Evolutionary conservation across 1,140 invertebrate species (phyloP).

Genomic region (Acromyrmex heyeri): DNA sequence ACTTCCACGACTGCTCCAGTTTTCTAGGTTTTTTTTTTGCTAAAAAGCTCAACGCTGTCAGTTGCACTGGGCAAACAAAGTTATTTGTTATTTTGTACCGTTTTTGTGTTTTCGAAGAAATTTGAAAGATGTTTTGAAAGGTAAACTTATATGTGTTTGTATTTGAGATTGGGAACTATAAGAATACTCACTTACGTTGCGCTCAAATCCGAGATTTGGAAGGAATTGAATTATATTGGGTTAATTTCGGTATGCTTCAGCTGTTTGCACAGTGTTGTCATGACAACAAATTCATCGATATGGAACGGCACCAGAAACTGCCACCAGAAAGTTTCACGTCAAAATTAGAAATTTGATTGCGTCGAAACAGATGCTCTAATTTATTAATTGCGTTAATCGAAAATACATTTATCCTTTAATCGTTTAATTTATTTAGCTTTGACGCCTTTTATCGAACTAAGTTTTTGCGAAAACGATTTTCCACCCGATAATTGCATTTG

Average conservation of each 20-base stretch:
- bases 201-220: background rate
- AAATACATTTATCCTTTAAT: background rate
- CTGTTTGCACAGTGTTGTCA: slow-evolving; percentile 43
- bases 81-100: background rate
- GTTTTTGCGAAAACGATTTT: background rate
- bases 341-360: slow-evolving; percentile 25
- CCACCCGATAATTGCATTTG: background rate
- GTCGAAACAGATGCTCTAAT: background rate
- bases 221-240: slow-evolving; percentile 34
- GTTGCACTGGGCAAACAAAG: background rate
- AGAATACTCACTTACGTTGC: background rate
- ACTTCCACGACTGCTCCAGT: background rate
- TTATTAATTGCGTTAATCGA: background rate
- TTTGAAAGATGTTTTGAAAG: slow-evolving; percentile 7
- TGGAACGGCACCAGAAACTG: slow-evolving; percentile 22
- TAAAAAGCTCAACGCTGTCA: background rate
- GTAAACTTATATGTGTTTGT: background rate
- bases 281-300: slow-evolving; percentile 51
- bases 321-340: background rate
- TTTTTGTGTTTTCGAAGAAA: background rate
- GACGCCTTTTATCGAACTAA: background rate
- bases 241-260: slow-evolving; percentile 32
- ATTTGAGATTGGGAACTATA: background rate
- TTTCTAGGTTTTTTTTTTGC: background rate
- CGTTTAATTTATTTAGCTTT: background rate